Percentiles rank a stretch among this genome's conserved stretches.
Evolutionary conservation across 2,888 invertebrate species (phyloP).

Genomic region (Pegoplata infirma): DNA sequence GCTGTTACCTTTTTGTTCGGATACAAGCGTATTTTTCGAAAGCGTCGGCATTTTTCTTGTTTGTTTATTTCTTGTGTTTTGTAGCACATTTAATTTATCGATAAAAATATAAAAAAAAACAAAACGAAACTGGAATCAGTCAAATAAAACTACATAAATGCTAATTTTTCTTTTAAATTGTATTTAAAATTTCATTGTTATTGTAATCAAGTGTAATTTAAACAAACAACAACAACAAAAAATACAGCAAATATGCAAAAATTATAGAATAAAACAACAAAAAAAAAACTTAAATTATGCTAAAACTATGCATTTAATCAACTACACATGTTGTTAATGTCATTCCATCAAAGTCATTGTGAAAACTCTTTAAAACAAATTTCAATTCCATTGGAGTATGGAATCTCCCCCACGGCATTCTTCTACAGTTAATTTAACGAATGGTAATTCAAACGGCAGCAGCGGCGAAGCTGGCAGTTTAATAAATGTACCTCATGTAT

Average conservation of each 20-base stretch:
- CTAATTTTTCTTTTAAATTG: no score
- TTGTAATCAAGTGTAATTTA: background rate
- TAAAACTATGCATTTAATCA: background rate
- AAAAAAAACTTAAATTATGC: background rate
- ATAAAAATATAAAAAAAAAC: no score
- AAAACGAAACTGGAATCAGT: background rate
- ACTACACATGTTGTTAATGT: background rate
- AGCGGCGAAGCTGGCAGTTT: slow-evolving; percentile 34
- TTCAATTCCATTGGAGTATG: slow-evolving; percentile 24
- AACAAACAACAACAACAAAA: background rate
- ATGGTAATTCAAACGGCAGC: slow-evolving; percentile 39
- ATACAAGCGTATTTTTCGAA: slow-evolving; percentile 9
- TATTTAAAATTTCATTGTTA: background rate
- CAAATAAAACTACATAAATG: background rate
- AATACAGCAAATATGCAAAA: background rate
- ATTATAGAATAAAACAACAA: no score
- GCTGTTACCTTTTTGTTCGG: slow-evolving; percentile 34
- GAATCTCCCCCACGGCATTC: slow-evolving; percentile 37
- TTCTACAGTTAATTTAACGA: slow-evolving; percentile 11
- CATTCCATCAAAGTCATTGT: background rate
- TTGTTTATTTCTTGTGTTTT: no score
- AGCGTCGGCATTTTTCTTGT: slow-evolving; percentile 44
- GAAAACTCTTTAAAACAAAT: slow-evolving; percentile 2
- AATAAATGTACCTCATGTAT: slow-evolving; percentile 1
- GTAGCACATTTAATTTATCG: no score